Evolutionary conservation across 2,888 invertebrate genomes (phyloP).

Genomic region (Hydrotaea diabolus): DNA sequence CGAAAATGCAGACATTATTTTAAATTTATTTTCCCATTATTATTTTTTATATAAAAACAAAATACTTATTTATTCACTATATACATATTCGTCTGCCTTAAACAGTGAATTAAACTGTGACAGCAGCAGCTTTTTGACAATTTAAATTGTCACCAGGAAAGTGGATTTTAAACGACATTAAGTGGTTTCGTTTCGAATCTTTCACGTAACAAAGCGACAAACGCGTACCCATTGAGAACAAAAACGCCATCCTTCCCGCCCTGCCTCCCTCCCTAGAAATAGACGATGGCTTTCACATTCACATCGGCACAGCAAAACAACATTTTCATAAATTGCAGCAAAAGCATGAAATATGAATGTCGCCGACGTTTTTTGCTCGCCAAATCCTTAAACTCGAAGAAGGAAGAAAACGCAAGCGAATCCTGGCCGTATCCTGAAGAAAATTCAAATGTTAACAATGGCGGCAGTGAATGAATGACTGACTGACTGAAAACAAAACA

Average conservation of each 20-base stretch:
- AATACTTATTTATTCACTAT: no score
- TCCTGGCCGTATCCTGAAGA: conserved; percentile 15
- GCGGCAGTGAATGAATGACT: neutral
- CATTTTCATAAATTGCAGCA: conserved; percentile 21
- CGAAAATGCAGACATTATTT: no score
- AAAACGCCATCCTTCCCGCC: conserved; percentile 15
- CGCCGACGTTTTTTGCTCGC: neutral
- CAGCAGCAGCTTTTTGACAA: conserved; percentile 52
- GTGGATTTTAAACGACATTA: conserved; percentile 74
- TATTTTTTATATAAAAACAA: no score
- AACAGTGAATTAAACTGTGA: conserved; percentile 66
- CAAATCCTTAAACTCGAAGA: conserved; percentile 30
- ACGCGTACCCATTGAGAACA: conserved; percentile 45
- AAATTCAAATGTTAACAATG: neutral
- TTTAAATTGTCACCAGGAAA: conserved; percentile 60
- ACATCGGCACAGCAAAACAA: neutral
- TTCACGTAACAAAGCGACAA: conserved; percentile 75
- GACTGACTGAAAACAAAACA: conserved; percentile 30
- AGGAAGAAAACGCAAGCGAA: conserved; percentile 23
- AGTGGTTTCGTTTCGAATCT: conserved; percentile 81
- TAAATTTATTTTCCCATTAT: no score
- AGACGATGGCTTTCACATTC: no score
- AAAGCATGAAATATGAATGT: conserved; percentile 34
- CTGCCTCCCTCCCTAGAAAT: no score
- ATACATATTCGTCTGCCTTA: no score